These are phyloP conservation scores for Cryptosula pallasiana DNA, from an alignment of 2,888 invertebrate species.

Conservation along the genomic window DNA sequence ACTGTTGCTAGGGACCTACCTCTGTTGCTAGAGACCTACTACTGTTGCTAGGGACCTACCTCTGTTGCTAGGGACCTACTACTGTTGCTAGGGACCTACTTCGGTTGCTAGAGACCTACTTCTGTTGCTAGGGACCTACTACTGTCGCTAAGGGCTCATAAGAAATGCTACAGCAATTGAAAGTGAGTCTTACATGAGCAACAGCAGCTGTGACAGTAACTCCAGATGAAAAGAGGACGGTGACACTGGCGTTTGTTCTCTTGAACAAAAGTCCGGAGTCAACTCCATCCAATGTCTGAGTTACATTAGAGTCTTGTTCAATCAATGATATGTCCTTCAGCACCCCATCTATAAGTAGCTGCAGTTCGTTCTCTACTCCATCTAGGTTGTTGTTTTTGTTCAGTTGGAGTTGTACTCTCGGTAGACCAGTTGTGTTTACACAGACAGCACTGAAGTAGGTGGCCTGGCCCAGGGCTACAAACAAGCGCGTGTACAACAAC, in stretches of 20 bases:
- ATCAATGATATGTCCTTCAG: neutral
- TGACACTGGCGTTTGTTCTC: neutral
- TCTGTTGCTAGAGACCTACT: too few relatives aligned
- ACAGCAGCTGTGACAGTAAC: neutral
- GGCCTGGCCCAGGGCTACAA: neutral
- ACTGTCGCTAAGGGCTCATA: too few relatives aligned
- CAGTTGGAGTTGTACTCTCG: constrained; percentile 6
- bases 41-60: too few relatives aligned
- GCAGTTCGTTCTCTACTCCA: neutral
- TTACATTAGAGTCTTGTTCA: neutral
- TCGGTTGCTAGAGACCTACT: too few relatives aligned
- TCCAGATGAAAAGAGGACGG: neutral
- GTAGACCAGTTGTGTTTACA: neutral
- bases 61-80: too few relatives aligned
- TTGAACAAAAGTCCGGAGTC: neutral
- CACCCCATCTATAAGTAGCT: neutral
- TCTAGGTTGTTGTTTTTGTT: neutral
- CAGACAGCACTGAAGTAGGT: constrained; percentile 13
- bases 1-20: too few relatives aligned
- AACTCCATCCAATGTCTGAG: neutral
- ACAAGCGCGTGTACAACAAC: neutral
- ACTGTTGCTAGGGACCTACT: too few relatives aligned
- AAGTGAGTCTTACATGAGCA: neutral
- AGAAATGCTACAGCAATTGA: too few relatives aligned
- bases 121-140: too few relatives aligned